Evolutionary conservation across 2,113 vertebrate genomes (phyloP).

Genomic region (Datnioides undecimradiatus): DNA sequence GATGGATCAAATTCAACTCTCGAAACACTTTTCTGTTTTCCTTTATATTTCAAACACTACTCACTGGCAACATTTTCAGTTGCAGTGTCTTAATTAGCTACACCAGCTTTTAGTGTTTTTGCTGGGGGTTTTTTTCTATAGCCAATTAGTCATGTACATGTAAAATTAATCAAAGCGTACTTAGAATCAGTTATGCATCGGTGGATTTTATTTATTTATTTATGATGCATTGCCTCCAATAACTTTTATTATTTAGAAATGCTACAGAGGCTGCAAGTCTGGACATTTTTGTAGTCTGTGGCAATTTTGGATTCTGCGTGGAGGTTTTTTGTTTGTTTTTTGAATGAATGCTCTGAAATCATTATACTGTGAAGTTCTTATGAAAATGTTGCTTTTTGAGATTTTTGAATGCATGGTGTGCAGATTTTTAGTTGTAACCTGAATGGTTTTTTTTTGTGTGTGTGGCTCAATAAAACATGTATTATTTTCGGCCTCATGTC

Average conservation of each 20-base stretch:
- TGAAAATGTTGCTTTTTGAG: conserved; percentile 21
- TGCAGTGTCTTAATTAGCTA: conserved; percentile 38
- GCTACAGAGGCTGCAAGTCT: conserved; percentile 18
- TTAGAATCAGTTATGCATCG: background rate
- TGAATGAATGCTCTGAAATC: conserved; percentile 53
- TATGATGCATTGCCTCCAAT: conserved; percentile 34
- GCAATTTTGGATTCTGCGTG: background rate
- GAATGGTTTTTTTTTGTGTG: conserved; percentile 25
- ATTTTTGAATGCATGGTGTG: conserved; percentile 74
- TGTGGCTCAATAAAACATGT: conserved; percentile 60
- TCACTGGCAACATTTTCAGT: conserved; percentile 11
- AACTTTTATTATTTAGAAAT: conserved; percentile 27
- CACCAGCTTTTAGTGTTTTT: background rate
- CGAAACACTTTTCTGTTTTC: conserved; percentile 6
- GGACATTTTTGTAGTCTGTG: conserved; percentile 25
- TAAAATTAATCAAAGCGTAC: conserved; percentile 3
- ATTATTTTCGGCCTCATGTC: conserved; percentile 23
- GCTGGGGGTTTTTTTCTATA: conserved; percentile 12
- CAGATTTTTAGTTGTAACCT: conserved; percentile 30
- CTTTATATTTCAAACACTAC: conserved; percentile 17
- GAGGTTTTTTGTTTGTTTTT: conserved; percentile 11
- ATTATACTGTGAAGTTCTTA: conserved; percentile 54
- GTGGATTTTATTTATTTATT: conserved; percentile 71
- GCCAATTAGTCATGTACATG: conserved; percentile 6
- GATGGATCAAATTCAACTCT: conserved; percentile 8